Percentiles rank a stretch among this genome's conserved stretches.
These are phyloP conservation scores for Neomicropteryx cornuta DNA, from an alignment of 1,140 invertebrate genomes.

Conservation along the genomic window DNA sequence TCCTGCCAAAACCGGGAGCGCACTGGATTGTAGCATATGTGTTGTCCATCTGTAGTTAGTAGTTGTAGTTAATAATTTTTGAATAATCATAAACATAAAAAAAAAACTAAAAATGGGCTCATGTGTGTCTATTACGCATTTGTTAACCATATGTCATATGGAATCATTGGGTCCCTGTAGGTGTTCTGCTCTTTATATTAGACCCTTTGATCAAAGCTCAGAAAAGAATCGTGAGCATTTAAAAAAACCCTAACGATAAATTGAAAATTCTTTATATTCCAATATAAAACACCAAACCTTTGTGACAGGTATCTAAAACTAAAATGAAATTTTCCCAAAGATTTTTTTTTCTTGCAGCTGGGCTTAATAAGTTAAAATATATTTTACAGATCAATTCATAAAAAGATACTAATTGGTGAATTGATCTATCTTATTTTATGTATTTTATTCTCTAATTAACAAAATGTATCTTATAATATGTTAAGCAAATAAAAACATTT, in stretches of 20 bases:
- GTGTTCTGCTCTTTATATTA: neutral
- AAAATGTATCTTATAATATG: conserved; percentile 2
- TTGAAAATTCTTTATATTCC: no score
- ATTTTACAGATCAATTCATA: neutral
- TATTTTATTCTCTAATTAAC: conserved; percentile 12
- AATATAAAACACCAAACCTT: no score
- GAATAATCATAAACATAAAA: no score
- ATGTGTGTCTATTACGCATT: neutral
- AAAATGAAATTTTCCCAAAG: neutral
- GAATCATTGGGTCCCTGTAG: neutral
- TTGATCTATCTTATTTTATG: neutral
- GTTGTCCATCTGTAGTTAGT: conserved; percentile 47
- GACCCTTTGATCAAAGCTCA: neutral
- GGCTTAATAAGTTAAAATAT: neutral
- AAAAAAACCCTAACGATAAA: no score
- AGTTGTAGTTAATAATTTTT: neutral
- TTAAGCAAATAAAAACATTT: conserved; percentile 16
- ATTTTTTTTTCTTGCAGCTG: neutral
- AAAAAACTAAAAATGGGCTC: conserved; percentile 3
- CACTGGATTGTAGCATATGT: conserved; percentile 78
- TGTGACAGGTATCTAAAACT: no score
- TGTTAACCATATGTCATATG: neutral
- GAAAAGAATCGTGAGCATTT: neutral
- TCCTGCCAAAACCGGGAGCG: conserved; percentile 20
- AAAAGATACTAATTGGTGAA: neutral